Conservation (phyloP, 2,888 invertebrate genomes). For the Cosmorhoe ocellata region DNA sequence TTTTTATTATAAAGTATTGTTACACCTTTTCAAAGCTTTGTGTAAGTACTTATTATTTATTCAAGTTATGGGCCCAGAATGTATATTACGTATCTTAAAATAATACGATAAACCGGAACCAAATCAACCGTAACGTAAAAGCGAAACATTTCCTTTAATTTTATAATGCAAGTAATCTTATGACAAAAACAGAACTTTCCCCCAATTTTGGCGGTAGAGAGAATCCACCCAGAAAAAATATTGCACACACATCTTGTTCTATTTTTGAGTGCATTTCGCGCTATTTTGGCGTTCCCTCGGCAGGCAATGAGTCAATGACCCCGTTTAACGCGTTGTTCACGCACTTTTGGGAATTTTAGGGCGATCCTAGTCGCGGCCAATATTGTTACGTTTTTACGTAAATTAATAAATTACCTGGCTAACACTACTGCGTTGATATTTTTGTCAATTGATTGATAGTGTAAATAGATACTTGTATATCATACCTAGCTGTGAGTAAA, state of each 20-base stretch:
- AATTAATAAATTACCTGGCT: constrained; percentile 17
- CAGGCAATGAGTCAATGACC: constrained; percentile 78
- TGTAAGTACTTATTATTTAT: too few relatives aligned
- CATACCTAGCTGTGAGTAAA: too few relatives aligned
- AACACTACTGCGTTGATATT: background rate
- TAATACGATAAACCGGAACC: too few relatives aligned
- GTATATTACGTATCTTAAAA: too few relatives aligned
- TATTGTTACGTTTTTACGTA: constrained; percentile 41
- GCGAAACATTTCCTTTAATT: too few relatives aligned
- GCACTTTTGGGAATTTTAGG: constrained; percentile 78
- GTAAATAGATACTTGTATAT: too few relatives aligned
- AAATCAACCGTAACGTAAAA: too few relatives aligned
- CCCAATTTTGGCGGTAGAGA: constrained; percentile 61
- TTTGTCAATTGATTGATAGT: too few relatives aligned
- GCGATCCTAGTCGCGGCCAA: constrained; percentile 49
- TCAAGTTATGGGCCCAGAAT: too few relatives aligned
- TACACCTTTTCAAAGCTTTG: too few relatives aligned
- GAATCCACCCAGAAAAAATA: constrained; percentile 72
- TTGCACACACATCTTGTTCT: constrained; percentile 79
- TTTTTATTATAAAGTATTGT: too few relatives aligned
- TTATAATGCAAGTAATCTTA: constrained; percentile 2
- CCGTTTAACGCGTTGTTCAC: constrained; percentile 78
- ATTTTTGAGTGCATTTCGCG: constrained; percentile 82
- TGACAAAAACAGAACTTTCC: constrained; percentile 26
- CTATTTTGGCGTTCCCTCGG: constrained; percentile 82